Conservation (phyloP, 2,113 vertebrate genomes). For the Mus pahari region DNA sequence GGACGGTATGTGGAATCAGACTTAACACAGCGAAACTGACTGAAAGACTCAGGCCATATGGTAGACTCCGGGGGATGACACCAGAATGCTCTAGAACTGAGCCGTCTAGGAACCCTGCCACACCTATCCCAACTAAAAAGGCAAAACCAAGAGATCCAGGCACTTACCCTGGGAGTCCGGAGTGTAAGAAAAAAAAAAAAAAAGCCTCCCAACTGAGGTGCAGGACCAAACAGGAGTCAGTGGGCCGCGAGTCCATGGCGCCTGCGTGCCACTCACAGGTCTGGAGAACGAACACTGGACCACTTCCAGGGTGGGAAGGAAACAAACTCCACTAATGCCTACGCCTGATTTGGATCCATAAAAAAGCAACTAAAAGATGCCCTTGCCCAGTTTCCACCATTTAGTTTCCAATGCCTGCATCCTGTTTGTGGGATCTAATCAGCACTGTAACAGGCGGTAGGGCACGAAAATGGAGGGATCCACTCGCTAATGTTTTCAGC, state of each 20-base stretch:
- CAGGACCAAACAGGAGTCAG: neutral
- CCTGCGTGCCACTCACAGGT: neutral
- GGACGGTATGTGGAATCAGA: neutral
- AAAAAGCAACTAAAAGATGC: neutral
- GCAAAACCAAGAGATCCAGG: neutral
- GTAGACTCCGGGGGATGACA: neutral
- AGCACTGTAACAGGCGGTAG: neutral
- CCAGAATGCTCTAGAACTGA: neutral
- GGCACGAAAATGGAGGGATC: neutral
- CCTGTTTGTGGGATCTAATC: neutral
- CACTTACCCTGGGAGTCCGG: neutral
- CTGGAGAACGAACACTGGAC: neutral
- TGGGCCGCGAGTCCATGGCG: neutral
- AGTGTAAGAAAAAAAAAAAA: neutral
- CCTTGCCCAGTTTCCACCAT: neutral
- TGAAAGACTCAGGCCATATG: neutral
- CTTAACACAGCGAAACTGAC: neutral
- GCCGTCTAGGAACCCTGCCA: neutral
- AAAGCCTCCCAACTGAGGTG: neutral
- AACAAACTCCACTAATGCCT: neutral
- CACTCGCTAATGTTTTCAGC: neutral
- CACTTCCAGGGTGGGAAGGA: neutral
- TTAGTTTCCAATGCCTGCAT: neutral
- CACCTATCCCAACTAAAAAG: neutral
- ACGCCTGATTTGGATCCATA: neutral